Evolutionary conservation across 2,113 vertebrate genomes (phyloP), one percentile per base, ranked within the genome.

Genomic region (Prunella fulvescens): DNA sequence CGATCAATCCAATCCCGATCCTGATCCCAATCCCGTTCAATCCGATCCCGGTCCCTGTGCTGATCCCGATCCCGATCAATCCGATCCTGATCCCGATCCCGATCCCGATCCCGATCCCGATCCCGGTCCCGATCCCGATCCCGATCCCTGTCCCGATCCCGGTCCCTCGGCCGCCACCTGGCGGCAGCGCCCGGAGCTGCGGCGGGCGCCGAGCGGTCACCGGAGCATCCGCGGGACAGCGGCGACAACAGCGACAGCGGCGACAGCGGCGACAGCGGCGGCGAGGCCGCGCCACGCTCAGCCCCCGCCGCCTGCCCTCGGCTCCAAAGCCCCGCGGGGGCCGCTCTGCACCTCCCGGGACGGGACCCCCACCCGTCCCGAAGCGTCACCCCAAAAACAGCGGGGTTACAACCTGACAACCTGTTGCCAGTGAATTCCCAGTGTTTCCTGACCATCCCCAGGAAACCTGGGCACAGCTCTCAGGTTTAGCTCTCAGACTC

Each of bases 151-250:
- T 69, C 53, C 54, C 65, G 3, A 7, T 67, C 35, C 16, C 66
- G 97, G 58, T 90, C 97, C 44, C 93, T 94, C 94, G 45, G 91
- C 61, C 71, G 96, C 98, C 98, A 97, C 97, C 98, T 97, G 91
- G 97, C 97, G 98, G 84, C 56, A 7, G 29, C 40, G 11, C 39
- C 17, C 3, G 73, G 73, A 47, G 1, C 39, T 40, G 73, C 73
- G 10, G 64, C 73, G 39, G 29, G n/a, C 28, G 2, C 56, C 48
- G 19, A 3, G 65, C 65, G 65, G 6, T 56, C 25, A 2, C 48
- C 65, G 56, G 56, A 70, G 74, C 65, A 11, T 62, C 73, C 1
- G 56, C 64, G 72, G 83, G 28, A 37, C 62, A 37, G 24, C 24
- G 60, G 60, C 45, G 44, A 48, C 54, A 74, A 19, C 25, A 35